Base-by-base conservation (phyloP, 2,113 vertebrate genomes). In the Neotoma lepida region DNA sequence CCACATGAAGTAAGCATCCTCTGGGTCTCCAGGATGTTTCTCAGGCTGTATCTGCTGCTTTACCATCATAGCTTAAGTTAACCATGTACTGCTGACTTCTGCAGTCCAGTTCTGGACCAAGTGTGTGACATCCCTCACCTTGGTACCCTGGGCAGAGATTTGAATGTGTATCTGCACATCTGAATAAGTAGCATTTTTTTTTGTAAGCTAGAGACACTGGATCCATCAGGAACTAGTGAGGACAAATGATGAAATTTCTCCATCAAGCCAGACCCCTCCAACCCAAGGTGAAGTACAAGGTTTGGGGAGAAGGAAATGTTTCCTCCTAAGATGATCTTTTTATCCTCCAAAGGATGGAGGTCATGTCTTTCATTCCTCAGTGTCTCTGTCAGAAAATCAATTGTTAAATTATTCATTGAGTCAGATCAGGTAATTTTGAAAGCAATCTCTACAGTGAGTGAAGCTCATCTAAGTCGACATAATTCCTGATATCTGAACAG, bases 321-420 rank as follows among this genome's bases (percentile, higher is more conserved):
- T 93, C 54, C 68, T 95, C 20, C 56, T 0, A 18, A 90, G 82
- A 94, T 93, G 51, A 74, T 80, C 78, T 54, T 64, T 85, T 33
- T 61, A 58, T 61, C 39, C 41, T 76, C 88, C 44, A 30, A 66
- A 63, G 33, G 24, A 78, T 7, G 26, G 70, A 94, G 84, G 94
- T 39, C 71, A 20, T 58, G 22, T 77, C 89, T 89, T 92, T 86
- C 74, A 77, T 95, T 96, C 94, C 88, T 94, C 78, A 87, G 82
- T 78, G 68, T 94, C 68, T 93, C 56, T 94, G 88, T 82, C 93
- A 90, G 96, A 95, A 96, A 97, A 96, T 96, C 94, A 93, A 92
- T 95, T 85, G 56, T 95, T 96, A 94, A 96, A 96, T 96, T 95
- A 96, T 97, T 97, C 93, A 95, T 64, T 15, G 64, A 94, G 70